phyloP scores from a whole-genome alignment of 1,140 invertebrate species.

The Watersipora subatra region DNA sequence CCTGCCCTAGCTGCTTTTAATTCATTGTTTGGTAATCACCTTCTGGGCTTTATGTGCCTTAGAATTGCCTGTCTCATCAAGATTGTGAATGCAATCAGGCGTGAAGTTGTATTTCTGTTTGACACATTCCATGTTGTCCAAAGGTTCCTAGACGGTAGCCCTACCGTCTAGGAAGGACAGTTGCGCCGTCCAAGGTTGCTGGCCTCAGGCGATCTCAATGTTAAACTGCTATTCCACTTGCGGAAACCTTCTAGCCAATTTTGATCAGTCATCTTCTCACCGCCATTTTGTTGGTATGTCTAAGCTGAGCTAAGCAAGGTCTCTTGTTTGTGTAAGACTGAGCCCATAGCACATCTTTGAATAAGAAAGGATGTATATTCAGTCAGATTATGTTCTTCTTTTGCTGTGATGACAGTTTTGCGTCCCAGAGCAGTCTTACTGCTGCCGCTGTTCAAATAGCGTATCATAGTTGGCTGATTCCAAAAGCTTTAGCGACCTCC shows the following conservation, averaged over 20 bases:
- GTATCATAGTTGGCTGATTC: neutral
- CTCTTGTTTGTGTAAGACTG: neutral
- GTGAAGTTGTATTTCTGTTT: neutral
- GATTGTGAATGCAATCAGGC: neutral
- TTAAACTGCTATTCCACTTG: neutral
- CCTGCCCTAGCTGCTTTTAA: neutral
- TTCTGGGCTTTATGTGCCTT: neutral
- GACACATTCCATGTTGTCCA: neutral
- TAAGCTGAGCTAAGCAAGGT: neutral
- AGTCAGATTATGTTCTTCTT: neutral
- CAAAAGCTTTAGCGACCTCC: neutral
- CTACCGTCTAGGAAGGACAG: too few species aligned
- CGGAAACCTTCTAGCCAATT: neutral
- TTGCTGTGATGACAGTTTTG: neutral
- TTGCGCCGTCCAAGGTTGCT: neutral
- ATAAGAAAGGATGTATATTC: neutral
- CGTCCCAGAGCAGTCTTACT: neutral
- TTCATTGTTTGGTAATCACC: neutral
- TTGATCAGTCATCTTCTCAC: too few species aligned
- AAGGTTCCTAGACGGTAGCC: neutral
- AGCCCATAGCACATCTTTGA: neutral
- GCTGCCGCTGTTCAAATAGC: neutral
- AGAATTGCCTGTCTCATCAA: neutral
- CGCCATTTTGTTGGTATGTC: neutral
- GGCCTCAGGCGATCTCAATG: neutral